Base-by-base conservation (phyloP, 2,888 invertebrate species). In the Synergus umbraculus region DNA sequence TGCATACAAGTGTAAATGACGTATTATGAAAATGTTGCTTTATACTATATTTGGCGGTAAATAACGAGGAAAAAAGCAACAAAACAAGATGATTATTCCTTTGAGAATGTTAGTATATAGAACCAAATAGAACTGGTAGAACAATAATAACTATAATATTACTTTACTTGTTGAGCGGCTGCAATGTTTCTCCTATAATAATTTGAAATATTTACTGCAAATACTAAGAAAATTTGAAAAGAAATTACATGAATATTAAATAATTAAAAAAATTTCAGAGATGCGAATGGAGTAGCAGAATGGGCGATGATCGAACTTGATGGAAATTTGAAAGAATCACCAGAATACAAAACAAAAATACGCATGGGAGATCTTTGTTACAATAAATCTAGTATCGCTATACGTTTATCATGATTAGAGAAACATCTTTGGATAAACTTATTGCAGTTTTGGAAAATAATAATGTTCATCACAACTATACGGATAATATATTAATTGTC, bases 221-320 rank as follows among this genome's bases (percentile, higher is more conserved):
- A 22, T 22, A 29, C 22, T 29, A 2, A 29, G 22, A 29, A 29
- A 29, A 29, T 29, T 1, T 29, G 22, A 29, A 4, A 22, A 22
- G 22, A 22, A 22, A 22, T 22, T 29, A 10, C n/a, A 44, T 18
- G 15, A n/a, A 43, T 15, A 8, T 43, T 37, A 37, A 66, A 44
- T 43, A 66, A 66, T 44, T 67, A 7, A 44, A 37, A 44, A 67
- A 37, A 44, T 49, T 54, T 15, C n/a, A 73, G 73, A n/a, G 54
- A 9, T 69, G 64, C 37, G 49, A 66, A 81, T 69, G 81, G 80
- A 49, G 41, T 86, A 8, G 76, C 83, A 2, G 96, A 97, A 89
- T 98, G 97, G 97, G 96, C 96, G 0, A 95, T 98, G 78, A 93
- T 98, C 76, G 98, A 98, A 90, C 92, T 98, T 1, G 98, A 98